phyloP scores from a whole-genome alignment of 2,888 invertebrate species.

The Scaptomyza cyrtandrae region DNA sequence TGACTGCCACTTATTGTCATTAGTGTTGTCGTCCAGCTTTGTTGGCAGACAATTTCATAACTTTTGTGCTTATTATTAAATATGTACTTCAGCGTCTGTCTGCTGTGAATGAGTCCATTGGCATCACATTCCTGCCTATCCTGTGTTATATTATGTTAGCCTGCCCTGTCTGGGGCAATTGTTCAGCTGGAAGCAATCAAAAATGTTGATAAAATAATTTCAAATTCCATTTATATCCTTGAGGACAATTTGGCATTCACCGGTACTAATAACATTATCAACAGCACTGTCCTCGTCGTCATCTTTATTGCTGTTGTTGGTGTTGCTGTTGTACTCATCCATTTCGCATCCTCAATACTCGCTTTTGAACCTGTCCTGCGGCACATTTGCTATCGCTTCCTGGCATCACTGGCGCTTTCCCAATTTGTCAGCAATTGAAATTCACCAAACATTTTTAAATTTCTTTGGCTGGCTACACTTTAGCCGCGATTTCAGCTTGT shows the following conservation, averaged over 20 bases:
- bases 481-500: slow-evolving; percentile 56
- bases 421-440: slow-evolving; percentile 80
- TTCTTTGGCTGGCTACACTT: slow-evolving; percentile 71
- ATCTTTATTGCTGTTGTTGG: slow-evolving; percentile 10
- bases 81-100: slow-evolving; percentile 36
- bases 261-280: slow-evolving; percentile 80
- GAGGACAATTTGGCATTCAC: slow-evolving; percentile 81
- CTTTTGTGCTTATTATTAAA: slow-evolving; percentile 76
- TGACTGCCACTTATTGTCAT: slow-evolving; percentile 49
- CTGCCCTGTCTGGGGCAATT: slow-evolving; percentile 55
- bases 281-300: slow-evolving; percentile 39
- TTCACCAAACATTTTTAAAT: slow-evolving; percentile 81
- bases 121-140: not conserved
- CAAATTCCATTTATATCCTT: slow-evolving; percentile 80
- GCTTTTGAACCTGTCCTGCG: slow-evolving; percentile 43
- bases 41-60: slow-evolving; percentile 69
- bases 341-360: slow-evolving; percentile 36
- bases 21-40: slow-evolving; percentile 28
- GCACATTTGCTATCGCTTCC: slow-evolving; percentile 42
- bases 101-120: slow-evolving; percentile 62
- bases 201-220: slow-evolving; percentile 82
- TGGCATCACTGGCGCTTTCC: slow-evolving; percentile 50
- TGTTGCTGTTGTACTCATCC: slow-evolving; percentile 55
- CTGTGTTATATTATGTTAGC: not conserved
- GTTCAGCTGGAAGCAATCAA: slow-evolving; percentile 80